Base-by-base conservation (phyloP, 2,888 invertebrate species). In the Drosophila kanekoi region DNA sequence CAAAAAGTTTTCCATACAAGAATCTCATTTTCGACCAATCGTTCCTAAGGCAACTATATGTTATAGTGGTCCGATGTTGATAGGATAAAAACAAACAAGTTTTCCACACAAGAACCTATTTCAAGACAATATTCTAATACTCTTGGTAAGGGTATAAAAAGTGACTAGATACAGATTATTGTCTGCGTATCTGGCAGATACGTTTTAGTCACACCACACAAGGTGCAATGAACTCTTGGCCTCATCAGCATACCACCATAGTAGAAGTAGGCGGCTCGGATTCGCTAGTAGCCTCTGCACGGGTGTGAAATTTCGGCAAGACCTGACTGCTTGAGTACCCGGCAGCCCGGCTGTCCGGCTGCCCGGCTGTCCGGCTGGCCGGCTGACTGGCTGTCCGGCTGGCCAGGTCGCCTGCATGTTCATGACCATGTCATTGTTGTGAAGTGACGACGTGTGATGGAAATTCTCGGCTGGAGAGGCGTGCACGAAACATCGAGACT, bases 381-480 rank as follows among this genome's bases (percentile, higher is more conserved):
- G 63, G 20, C 20, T 14, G 1, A 6, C 23, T 6, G 23, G 23
- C 6, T 6, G 23, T 6, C 23, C 23, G 23, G 23, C n/a, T 23
- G 6, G 5, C 23, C 28, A 1, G 28, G 8, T 28, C 2, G 33
- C 11, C 18, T 10, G 32, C 69, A 59, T 47, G 61, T 70, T 44
- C 54, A 65, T 64, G 70, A 41, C 49, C 65, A 49, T 47, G 33
- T 20, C 57, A 37, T 9, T 48, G 51, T 9, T 13, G 37, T 66
- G 57, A 54, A 16, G 53, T n/a, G 54, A 20, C 33, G 18, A 44
- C 48, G 41, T 32, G 32, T 41, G 23, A 51, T 54, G 67, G 60
- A 63, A 79, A 76, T 67, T 80, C 69, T 82, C 43, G 40, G 13
- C 47, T 33, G 20, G 3, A 18, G 16, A 16, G 49, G 43, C 32